phyloP scores from a whole-genome alignment of 2,888 invertebrate genomes.

The Reticulitermes lucifugus region DNA sequence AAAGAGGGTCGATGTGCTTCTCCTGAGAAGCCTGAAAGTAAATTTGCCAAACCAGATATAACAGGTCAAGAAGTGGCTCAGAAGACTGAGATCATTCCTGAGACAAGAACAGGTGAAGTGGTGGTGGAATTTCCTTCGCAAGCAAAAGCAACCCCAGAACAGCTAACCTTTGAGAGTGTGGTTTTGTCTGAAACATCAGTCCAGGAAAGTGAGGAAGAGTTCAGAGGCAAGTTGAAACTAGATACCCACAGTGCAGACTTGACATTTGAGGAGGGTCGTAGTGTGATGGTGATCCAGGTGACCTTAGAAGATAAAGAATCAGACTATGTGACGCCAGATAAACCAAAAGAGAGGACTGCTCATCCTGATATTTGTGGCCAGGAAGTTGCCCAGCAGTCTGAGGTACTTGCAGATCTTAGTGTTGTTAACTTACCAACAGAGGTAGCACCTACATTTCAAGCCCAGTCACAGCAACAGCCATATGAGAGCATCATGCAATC shows the following conservation, averaged over 20 bases:
- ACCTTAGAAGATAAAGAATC: conserved; percentile 65
- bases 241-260: conserved; percentile 63
- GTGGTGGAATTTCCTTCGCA: conserved; percentile 60
- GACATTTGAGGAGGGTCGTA: conserved; percentile 64
- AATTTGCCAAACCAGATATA: conserved; percentile 62
- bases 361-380: conserved; percentile 57
- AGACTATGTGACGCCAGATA: conserved; percentile 56
- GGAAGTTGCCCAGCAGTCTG: conserved; percentile 62
- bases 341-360: conserved; percentile 54
- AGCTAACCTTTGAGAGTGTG: conserved; percentile 68
- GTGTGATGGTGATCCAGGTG: conserved; percentile 68
- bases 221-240: conserved; percentile 61
- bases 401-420: conserved; percentile 57
- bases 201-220: conserved; percentile 61
- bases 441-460: conserved; percentile 63
- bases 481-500: conserved; percentile 68
- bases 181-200: conserved; percentile 66
- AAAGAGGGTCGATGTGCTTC: conserved; percentile 59
- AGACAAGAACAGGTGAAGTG: conserved; percentile 59
- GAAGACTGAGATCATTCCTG: conserved; percentile 58
- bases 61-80: conserved; percentile 65
- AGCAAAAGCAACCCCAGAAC: conserved; percentile 61
- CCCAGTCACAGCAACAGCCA: conserved; percentile 67
- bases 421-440: conserved; percentile 44
- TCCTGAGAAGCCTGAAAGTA: conserved; percentile 59